Base-by-base conservation (phyloP, 1,140 invertebrate genomes). In the Acromyrmex heyeri region DNA sequence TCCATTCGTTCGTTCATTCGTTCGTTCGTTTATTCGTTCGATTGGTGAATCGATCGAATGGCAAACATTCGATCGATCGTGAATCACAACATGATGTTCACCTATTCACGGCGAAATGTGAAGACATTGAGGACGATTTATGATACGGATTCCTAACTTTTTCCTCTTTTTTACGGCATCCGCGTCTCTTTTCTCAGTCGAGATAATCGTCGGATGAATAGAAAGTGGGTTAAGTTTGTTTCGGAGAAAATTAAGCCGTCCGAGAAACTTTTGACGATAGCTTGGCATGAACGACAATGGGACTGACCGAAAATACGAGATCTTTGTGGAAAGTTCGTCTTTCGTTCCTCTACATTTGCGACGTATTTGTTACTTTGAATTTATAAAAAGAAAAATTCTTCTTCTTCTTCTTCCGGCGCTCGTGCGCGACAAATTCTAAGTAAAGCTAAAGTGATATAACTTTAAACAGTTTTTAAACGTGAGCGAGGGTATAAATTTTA, bases 181-280 rank as follows among this genome's bases (percentile, higher is more conserved):
- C 18, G 14, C 38, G n/a, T n/a, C 48, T 55, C 50, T 14, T 55
- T n/a, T 44, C 76, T 30, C 61, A 27, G 30, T 34, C 16, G 10
- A 34, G 38, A 83, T 83, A 83, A 83, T 83, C 79, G 38, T 21
- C 55, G 69, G 27, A 83, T 85, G 59, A 78, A 85, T 85, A 75
- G 73, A 79, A 85, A 85, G 61, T 65, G 83, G 83, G 79, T 83
- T 83, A 83, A 83, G 70, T 75, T 57, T 83, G 79, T 83, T 83
- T 83, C 79, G 24, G 27, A 38, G 55, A 83, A 70, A 83, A 83
- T 83, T 73, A 83, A 83, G 79, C 14, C n/a, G 79, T 75, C 48
- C 55, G 24, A 44, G 69, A 75, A 83, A 83, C 79, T 83, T 75
- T 30, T 18, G 65, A 44, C 65, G 77, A 70, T 81, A 57, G 64